Base-by-base conservation (phyloP, 2,797 vertebrate species). In the Sphenopsis melanotis region DNA sequence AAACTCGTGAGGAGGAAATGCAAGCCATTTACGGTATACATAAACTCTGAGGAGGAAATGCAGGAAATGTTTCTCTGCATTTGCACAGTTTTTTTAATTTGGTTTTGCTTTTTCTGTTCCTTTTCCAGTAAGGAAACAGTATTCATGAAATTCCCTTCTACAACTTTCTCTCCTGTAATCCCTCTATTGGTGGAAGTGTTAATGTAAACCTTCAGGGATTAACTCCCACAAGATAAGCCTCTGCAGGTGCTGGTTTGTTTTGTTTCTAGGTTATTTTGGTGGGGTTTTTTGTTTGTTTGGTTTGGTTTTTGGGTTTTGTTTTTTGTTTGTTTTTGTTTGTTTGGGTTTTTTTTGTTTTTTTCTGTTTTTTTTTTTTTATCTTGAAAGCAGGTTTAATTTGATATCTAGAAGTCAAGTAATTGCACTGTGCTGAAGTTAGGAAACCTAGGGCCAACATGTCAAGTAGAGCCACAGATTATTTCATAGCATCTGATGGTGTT, bases 101-200 rank as follows among this genome's bases (percentile, higher is more conserved):
- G 9, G 10, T 57, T 42, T 18, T 34, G 11, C 11, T 32, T 92
- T 77, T 71, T 47, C 56, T 57, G 42, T 42, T n/a, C 17, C 32
- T 89, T 64, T 85, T 82, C 37, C 50, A 79, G 15, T 46, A 15
- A 78, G 32, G 60, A 85, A 94, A 64, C 14, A n/a, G 17, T 55
- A 37, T 83, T 85, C 3, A 22, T 46, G 11, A 44, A 78, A 94
- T 53, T 70, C 9, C 9, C 12, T 47, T 50, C 47, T 78, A 41
- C 71, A 81, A 29, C 71, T 89, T 95, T 92, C 39, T 78, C 44
- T 84, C 30, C 64, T 63, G 13, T 83, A 87, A 91, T 95, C 87
- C 65, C 27, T 55, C 8, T 66, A 2, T 49, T 81, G 36, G 70
- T 76, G 41, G 41, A 79, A 87, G 52, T 84, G 36, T 84, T 91